Conservation (phyloP, 1,140 invertebrate species). For the Nebria ingens region DNA sequence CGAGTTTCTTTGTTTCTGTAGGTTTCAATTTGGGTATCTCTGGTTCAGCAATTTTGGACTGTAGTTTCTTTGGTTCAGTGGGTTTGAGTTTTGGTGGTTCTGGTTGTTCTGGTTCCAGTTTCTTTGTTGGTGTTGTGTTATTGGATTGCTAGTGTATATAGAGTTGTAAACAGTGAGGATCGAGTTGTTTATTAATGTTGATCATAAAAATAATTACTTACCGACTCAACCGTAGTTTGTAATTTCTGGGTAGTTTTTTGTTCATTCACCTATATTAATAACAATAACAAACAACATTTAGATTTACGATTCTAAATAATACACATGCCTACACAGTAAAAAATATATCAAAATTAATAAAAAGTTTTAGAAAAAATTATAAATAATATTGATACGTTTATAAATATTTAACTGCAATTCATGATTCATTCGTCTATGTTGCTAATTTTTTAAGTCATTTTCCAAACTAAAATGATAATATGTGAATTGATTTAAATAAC, state of each 20-base stretch:
- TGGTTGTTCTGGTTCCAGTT: slow-evolving; percentile 30
- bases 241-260: slow-evolving; percentile 20
- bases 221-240: slow-evolving; percentile 28
- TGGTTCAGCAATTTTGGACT: slow-evolving; percentile 19
- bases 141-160: slow-evolving; percentile 21
- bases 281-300: not conserved
- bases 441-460: too few relatives aligned
- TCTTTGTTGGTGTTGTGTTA: slow-evolving; percentile 28
- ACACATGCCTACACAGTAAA: too few relatives aligned
- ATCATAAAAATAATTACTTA: slow-evolving; percentile 26
- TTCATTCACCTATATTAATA: not conserved
- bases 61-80: slow-evolving; percentile 13
- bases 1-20: slow-evolving; percentile 14
- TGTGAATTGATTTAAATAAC: too few relatives aligned
- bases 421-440: too few relatives aligned
- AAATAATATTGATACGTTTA: too few relatives aligned
- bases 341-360: too few relatives aligned
- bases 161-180: slow-evolving; percentile 17
- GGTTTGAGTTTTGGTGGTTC: slow-evolving; percentile 24
- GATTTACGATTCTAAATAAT: not conserved
- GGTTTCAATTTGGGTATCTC: slow-evolving; percentile 26
- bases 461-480: too few relatives aligned
- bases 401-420: too few relatives aligned
- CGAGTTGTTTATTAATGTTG: slow-evolving; percentile 13
- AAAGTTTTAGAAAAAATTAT: too few relatives aligned